A percentile compares a stretch with the other conserved stretches of the same genome.
These are phyloP conservation scores for Rana temporaria DNA, from an alignment of 2,113 vertebrate genomes.

Conservation along the genomic window DNA sequence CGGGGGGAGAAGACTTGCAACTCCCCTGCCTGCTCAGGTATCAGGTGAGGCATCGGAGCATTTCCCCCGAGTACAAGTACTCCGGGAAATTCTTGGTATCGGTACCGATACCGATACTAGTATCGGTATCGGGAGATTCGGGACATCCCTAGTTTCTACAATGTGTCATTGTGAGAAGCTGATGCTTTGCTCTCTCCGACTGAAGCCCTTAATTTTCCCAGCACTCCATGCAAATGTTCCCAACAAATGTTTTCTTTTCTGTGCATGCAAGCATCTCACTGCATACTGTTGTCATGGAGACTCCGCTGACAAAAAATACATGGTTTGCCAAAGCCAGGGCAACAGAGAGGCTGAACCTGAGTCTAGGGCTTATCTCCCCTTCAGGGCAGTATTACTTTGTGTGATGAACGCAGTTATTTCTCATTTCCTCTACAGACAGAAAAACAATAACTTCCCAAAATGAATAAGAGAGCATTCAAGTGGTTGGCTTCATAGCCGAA, in stretches of 20 bases:
- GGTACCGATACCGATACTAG: too few species aligned
- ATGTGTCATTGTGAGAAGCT: background rate
- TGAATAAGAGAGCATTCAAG: constrained; percentile 9
- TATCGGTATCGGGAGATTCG: too few species aligned
- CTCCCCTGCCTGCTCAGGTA: too few species aligned
- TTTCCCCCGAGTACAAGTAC: too few species aligned
- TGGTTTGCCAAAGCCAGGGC: background rate
- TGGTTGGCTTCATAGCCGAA: background rate
- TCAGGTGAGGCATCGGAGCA: too few species aligned
- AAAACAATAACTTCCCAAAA: constrained; percentile 25
- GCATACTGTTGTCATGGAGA: background rate
- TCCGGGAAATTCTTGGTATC: too few species aligned
- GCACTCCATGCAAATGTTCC: background rate
- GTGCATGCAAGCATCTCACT: background rate
- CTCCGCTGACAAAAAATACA: background rate
- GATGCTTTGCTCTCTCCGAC: background rate
- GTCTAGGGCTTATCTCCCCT: constrained; percentile 2
- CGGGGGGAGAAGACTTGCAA: too few species aligned
- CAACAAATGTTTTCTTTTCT: background rate
- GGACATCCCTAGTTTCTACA: too few species aligned
- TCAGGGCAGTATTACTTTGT: background rate
- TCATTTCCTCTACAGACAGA: constrained; percentile 6
- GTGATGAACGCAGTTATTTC: background rate
- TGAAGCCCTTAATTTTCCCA: background rate
- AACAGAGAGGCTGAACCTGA: constrained; percentile 11